Evolutionary conservation across 1,140 invertebrate species (phyloP).

Genomic region (Gonatopus flavifemur): DNA sequence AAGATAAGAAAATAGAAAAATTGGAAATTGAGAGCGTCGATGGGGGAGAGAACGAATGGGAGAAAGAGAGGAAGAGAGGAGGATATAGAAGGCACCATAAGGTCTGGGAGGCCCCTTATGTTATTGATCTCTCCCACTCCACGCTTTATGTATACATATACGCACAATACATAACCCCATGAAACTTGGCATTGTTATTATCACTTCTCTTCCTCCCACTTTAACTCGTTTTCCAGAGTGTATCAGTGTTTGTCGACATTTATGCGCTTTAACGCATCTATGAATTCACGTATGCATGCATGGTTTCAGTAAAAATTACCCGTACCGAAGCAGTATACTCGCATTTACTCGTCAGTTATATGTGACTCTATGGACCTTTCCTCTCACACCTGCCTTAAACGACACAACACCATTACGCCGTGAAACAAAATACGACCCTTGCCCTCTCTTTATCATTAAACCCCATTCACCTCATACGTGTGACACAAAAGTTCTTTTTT

Average conservation of each 20-base stretch:
- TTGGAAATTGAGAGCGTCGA: conserved; percentile 7
- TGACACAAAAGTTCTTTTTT: no score
- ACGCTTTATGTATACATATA: conserved; percentile 33
- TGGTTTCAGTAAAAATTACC: no score
- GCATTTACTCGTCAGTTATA: no score
- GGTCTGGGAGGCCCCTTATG: conserved; percentile 46
- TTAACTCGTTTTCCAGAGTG: neutral
- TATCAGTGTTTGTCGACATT: conserved; percentile 8
- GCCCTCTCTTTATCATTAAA: conserved; percentile 3
- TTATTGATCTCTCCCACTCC: conserved; percentile 48
- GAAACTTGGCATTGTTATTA: conserved; percentile 37
- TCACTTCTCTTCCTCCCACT: neutral
- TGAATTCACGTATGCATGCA: neutral
- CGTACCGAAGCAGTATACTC: no score
- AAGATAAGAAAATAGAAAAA: conserved; percentile 6
- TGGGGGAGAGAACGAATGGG: neutral
- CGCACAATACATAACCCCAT: conserved; percentile 36
- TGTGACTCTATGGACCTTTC: conserved; percentile 14
- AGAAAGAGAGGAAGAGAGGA: conserved; percentile 8
- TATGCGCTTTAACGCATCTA: conserved; percentile 1
- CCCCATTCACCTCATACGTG: no score
- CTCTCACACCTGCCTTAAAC: conserved; percentile 33
- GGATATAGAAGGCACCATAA: conserved; percentile 45
- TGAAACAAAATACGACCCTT: conserved; percentile 8
- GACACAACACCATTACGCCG: conserved; percentile 25